A percentile compares a stretch with the other conserved stretches of the same genome.
These are phyloP conservation scores for Condylura cristata DNA, from an alignment of 2,113 vertebrate species.

Conservation along the genomic window DNA sequence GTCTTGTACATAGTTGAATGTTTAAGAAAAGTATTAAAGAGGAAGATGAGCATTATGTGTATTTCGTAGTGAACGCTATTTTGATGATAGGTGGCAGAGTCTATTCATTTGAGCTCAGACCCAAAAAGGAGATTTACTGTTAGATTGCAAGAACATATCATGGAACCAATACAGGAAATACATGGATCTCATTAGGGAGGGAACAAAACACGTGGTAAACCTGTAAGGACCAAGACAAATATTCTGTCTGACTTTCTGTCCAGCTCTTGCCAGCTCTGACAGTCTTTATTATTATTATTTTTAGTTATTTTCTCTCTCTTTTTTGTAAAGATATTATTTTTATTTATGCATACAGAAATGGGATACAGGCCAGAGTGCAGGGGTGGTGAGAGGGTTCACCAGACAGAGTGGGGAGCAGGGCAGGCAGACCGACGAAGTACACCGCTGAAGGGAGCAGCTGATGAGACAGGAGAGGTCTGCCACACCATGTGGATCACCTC, in stretches of 20 bases:
- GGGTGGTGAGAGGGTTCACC: too few species aligned
- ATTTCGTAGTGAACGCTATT: not conserved
- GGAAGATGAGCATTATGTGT: not conserved
- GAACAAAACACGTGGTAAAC: conserved; percentile 3
- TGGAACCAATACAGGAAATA: not conserved
- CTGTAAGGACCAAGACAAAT: not conserved
- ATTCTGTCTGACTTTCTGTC: not conserved
- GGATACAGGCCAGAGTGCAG: too few species aligned
- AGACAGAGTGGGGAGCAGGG: too few species aligned
- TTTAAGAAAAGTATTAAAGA: conserved; percentile 35
- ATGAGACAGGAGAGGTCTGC: too few species aligned
- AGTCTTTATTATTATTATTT: too few species aligned
- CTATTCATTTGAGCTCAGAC: not conserved
- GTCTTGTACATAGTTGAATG: not conserved
- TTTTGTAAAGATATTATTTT: too few species aligned
- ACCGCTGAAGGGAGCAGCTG: too few species aligned
- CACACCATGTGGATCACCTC: too few species aligned
- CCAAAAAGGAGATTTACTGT: conserved; percentile 2
- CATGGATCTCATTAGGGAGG: not conserved
- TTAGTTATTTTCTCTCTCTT: too few species aligned
- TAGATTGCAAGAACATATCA: not conserved
- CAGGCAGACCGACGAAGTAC: too few species aligned
- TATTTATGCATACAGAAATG: too few species aligned
- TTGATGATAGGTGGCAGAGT: conserved; percentile 11
- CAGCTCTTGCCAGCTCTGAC: not conserved